Base-by-base conservation (phyloP, 1,140 invertebrate genomes). In the Arctopsyche grandis region DNA sequence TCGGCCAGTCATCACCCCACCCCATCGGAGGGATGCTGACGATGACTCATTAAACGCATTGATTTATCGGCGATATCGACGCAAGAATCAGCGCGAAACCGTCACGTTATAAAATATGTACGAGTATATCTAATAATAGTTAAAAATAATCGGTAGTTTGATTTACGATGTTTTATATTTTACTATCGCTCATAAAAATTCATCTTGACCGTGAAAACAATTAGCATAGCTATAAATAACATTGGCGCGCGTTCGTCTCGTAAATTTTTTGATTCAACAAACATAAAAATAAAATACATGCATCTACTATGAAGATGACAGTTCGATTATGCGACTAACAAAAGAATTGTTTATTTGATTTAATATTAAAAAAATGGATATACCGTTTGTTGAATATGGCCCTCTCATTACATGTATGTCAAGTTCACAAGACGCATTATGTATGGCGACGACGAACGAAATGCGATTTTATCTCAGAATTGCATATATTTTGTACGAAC, bases 151-250 rank as follows among this genome's bases (percentile, higher is more conserved):
- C 21, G 56, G n/a, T 60, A 5, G 56, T 60, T 38, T 66, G 21
- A 66, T 66, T 66, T 66, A 66, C 26, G 14, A n/a, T 22, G 48
- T 12, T 52, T 38, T 1, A 66, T 26, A 12, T 14, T 66, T 66
- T 66, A 22, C 24, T 66, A 66, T 22, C 63, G 24, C 63, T 10
- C 9, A 22, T 66, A 66, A 52, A 22, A 66, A 66, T 29, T 4
- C 21, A 9, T 14, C 9, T 9, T 24, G 24, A 66, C 21, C 63
- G 63, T 66, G 48, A 52, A 26, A 66, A 66, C 24, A 66, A 66
- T 66, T 66, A 66, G 22, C 63, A 66, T 66, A 66, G 5, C 63
- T 66, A 66, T 66, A 66, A 66, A 66, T 66, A 66, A 66, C 9
- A 66, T 22, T 66, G 48, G 48, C 48, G 3, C 48, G 48, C 10